Conservation (phyloP, 1,140 invertebrate genomes). For the Eulimnadia texana region DNA sequence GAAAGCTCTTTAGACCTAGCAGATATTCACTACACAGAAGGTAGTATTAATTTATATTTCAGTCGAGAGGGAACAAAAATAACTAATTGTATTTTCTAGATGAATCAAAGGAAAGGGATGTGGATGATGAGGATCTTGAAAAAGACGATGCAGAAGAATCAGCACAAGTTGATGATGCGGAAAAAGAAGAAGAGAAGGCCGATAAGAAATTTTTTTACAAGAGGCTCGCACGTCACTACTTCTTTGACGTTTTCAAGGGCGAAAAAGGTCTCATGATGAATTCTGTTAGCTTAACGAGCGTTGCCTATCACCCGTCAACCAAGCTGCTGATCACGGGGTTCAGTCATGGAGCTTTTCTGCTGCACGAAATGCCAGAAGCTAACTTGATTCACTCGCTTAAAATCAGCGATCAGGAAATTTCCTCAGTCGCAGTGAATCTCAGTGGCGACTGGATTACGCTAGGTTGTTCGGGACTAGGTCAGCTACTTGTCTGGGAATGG, state of each 20-base stretch:
- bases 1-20: constrained; percentile 57
- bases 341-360: constrained; percentile 64
- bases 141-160: constrained; percentile 28
- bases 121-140: constrained; percentile 33
- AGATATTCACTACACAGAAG: constrained; percentile 40
- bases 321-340: constrained; percentile 71
- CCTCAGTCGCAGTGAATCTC: constrained; percentile 61
- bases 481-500: constrained; percentile 96
- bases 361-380: constrained; percentile 85
- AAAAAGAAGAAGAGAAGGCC: constrained; percentile 22
- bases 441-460: constrained; percentile 91
- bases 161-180: constrained; percentile 25
- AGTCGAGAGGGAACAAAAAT: too few species aligned
- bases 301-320: constrained; percentile 59
- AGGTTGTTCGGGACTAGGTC: constrained; percentile 66
- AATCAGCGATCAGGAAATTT: constrained; percentile 64
- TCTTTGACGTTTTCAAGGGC: constrained; percentile 49
- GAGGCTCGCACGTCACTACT: constrained; percentile 49
- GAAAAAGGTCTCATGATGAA: constrained; percentile 27
- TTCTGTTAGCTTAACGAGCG: constrained; percentile 50
- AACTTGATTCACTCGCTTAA: constrained; percentile 82
- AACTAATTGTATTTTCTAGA: constrained; percentile 2
- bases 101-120: constrained; percentile 23
- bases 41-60: too few species aligned
- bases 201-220: constrained; percentile 36